A percentile compares a stretch with the other conserved stretches of the same genome.
Conservation (phyloP, 2,797 vertebrate genomes). For the Gymnothorax reevesii region DNA sequence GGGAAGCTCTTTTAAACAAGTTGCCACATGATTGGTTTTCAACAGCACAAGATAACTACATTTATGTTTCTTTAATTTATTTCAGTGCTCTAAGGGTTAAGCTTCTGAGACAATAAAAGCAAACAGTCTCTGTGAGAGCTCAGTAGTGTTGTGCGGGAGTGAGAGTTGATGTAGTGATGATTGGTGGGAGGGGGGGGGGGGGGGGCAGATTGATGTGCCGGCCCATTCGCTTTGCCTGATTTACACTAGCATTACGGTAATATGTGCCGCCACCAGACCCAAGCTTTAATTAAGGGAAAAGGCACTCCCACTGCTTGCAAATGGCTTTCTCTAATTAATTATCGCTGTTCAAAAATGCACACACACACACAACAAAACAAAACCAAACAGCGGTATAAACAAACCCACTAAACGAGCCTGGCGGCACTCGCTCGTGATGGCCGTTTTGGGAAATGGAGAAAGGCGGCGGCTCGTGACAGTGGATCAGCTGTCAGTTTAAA, state of each 20-base stretch:
- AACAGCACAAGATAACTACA: no score
- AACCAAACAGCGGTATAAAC: background rate
- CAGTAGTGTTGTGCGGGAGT: slow-evolving; percentile 17
- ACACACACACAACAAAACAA: slow-evolving; percentile 13
- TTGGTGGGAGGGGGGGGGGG: background rate
- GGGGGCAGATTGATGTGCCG: slow-evolving; percentile 45
- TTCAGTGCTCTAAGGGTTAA: no score
- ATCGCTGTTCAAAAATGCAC: slow-evolving; percentile 39
- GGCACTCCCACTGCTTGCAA: slow-evolving; percentile 48
- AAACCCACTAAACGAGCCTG: background rate
- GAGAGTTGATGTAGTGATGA: background rate
- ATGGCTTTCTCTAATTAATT: slow-evolving; percentile 61
- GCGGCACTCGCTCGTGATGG: background rate
- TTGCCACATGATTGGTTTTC: no score
- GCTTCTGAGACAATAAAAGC: slow-evolving; percentile 23
- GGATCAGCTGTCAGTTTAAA: background rate
- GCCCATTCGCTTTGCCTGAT: slow-evolving; percentile 62
- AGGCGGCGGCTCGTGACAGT: background rate
- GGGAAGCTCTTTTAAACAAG: no score
- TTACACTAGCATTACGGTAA: slow-evolving; percentile 57
- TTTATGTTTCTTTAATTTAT: no score
- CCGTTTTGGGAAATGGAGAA: background rate
- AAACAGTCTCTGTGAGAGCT: slow-evolving; percentile 35
- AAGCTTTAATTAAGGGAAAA: slow-evolving; percentile 65
- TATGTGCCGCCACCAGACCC: slow-evolving; percentile 55